These are phyloP conservation scores for Psylliodes chrysocephalus DNA, from an alignment of 2,888 invertebrate genomes.

Conservation along the genomic window DNA sequence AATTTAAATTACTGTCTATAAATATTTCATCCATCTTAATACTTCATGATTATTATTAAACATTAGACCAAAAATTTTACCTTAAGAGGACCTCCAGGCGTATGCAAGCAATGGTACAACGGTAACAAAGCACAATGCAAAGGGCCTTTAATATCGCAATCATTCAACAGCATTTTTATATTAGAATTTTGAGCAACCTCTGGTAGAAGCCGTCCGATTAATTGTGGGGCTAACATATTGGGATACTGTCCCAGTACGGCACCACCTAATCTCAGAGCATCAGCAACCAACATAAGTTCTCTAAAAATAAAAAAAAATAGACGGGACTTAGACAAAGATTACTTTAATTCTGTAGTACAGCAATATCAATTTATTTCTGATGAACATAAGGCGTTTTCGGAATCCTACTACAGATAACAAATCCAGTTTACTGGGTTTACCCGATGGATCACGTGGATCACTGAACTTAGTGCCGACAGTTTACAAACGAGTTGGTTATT, in stretches of 20 bases:
- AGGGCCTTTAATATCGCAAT: conserved; percentile 91
- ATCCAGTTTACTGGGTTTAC: no score
- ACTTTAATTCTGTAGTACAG: no score
- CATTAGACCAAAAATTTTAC: no score
- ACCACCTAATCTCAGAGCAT: conserved; percentile 92
- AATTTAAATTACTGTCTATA: conserved; percentile 3
- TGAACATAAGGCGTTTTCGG: no score
- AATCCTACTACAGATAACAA: no score
- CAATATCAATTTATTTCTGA: no score
- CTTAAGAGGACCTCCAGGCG: conserved; percentile 98
- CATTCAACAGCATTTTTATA: conserved; percentile 87
- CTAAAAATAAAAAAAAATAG: conserved; percentile 60
- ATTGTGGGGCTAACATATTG: conserved; percentile 95
- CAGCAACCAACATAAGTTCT: conserved; percentile 92
- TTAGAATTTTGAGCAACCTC: conserved; percentile 85
- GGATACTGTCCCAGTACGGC: conserved; percentile 92
- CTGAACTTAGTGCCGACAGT: no score
- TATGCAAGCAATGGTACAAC: conserved; percentile 94
- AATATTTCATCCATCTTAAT: no score
- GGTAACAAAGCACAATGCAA: conserved; percentile 91
- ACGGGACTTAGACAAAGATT: no score
- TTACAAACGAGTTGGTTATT: no score
- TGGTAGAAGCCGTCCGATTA: conserved; percentile 91
- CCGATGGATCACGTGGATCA: no score
- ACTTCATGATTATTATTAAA: no score